These are phyloP conservation scores for Cryptocephalus primarius DNA, from an alignment of 2,888 invertebrate species.

Conservation along the genomic window DNA sequence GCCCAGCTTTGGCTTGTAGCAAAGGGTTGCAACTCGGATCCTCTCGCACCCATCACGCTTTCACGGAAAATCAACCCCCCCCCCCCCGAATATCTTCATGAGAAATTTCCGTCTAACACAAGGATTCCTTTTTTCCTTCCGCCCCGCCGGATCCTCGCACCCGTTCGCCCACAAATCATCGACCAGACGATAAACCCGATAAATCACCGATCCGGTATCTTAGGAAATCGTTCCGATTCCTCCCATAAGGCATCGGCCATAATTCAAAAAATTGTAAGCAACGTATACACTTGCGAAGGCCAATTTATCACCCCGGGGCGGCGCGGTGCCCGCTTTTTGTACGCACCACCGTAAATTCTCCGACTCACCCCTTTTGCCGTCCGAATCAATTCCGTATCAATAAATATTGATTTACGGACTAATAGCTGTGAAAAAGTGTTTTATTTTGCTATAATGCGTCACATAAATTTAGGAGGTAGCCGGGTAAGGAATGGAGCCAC, in stretches of 20 bases:
- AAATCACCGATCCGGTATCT: too few species aligned
- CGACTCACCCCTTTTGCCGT: slow-evolving; percentile 22
- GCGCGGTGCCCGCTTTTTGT: slow-evolving; percentile 9
- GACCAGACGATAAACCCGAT: too few species aligned
- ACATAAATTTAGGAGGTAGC: slow-evolving; percentile 24
- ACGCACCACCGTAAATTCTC: slow-evolving; percentile 27
- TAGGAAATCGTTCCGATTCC: slow-evolving; percentile 3
- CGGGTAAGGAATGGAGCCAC: neutral
- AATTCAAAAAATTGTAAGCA: slow-evolving; percentile 23
- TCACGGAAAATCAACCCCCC: too few species aligned
- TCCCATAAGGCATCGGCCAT: slow-evolving; percentile 18
- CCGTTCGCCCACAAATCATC: too few species aligned
- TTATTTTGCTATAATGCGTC: slow-evolving; percentile 34
- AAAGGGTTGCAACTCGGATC: too few species aligned
- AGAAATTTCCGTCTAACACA: too few species aligned
- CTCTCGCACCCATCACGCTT: too few species aligned
- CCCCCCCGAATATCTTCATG: too few species aligned
- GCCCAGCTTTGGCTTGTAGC: too few species aligned
- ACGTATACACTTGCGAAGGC: slow-evolving; percentile 25
- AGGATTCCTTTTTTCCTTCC: too few species aligned
- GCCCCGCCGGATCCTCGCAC: too few species aligned
- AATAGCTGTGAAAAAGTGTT: slow-evolving; percentile 29
- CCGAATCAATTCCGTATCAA: slow-evolving; percentile 31
- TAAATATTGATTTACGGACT: slow-evolving; percentile 36
- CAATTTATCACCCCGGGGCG: slow-evolving; percentile 22